Evolutionary conservation across 2,888 invertebrate species (phyloP).

Genomic region (Hyposoter dolosus): DNA sequence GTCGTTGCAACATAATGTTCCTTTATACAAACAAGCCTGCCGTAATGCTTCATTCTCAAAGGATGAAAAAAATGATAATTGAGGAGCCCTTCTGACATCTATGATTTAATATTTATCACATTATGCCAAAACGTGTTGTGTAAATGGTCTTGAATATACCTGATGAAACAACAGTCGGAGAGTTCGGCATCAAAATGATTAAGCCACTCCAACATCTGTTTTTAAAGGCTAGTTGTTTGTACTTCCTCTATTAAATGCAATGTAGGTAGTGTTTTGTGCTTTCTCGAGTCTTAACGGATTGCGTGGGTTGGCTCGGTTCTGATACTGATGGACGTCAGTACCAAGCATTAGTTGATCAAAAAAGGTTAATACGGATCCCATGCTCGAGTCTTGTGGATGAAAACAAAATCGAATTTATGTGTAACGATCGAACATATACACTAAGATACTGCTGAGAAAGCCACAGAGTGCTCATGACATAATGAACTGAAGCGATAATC

Average conservation of each 20-base stretch:
- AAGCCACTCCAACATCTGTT: background rate
- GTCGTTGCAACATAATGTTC: background rate
- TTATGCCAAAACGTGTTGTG: background rate
- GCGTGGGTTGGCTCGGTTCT: slow-evolving; percentile 35
- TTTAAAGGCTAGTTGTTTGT: background rate
- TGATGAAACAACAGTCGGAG: background rate
- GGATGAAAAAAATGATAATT: background rate
- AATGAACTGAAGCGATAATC: slow-evolving; percentile 83
- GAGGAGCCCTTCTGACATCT: background rate
- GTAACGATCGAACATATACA: slow-evolving; percentile 72
- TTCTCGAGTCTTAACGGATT: slow-evolving; percentile 11
- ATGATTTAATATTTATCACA: slow-evolving; percentile 4
- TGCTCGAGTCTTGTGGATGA: slow-evolving; percentile 34
- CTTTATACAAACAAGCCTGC: background rate
- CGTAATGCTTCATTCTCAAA: background rate
- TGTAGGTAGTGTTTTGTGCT: slow-evolving; percentile 30
- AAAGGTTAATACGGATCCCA: slow-evolving; percentile 37
- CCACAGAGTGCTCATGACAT: slow-evolving; percentile 70
- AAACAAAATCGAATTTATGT: slow-evolving; percentile 75
- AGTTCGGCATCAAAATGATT: background rate
- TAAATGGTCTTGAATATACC: background rate
- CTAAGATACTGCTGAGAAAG: slow-evolving; percentile 40
- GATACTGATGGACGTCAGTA: slow-evolving; percentile 43
- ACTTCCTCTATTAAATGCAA: slow-evolving; percentile 7
- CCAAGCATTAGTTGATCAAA: slow-evolving; percentile 9